These are phyloP conservation scores for Pyrrhosoma nymphula DNA, from an alignment of 2,888 invertebrate genomes.

Conservation along the genomic window DNA sequence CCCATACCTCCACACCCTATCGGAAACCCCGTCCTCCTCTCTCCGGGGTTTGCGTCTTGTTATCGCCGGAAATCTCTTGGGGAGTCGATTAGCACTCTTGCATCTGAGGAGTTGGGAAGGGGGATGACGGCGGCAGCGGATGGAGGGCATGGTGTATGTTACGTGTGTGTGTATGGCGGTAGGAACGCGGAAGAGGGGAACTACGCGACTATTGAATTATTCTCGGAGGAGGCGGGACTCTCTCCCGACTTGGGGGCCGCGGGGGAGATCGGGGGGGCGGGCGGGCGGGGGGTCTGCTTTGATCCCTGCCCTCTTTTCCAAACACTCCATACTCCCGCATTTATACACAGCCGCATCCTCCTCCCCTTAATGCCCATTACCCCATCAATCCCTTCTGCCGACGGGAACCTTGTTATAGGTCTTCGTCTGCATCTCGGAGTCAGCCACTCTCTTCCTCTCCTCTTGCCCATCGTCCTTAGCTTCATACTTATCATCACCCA, in stretches of 20 bases:
- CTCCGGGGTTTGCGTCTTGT: neutral
- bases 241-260: neutral
- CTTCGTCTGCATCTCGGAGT: neutral
- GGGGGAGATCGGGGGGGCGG: neutral
- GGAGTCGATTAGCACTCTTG: conserved; percentile 28
- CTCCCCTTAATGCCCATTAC: conserved; percentile 14
- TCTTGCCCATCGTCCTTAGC: neutral
- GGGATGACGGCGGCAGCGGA: neutral
- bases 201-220: conserved; percentile 1
- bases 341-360: too few species aligned
- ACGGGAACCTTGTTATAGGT: neutral
- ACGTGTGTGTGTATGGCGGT: neutral
- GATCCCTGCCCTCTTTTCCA: neutral
- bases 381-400: neutral
- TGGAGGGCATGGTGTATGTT: neutral
- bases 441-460: neutral
- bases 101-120: neutral
- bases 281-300: neutral
- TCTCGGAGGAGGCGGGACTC: neutral
- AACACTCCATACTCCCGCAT: neutral
- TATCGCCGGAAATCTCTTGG: neutral
- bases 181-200: neutral
- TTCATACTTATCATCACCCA: neutral
- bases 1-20: neutral
- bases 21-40: neutral